Evolutionary conservation across 2,888 invertebrate genomes (phyloP), one percentile per base, ranked within the genome.

Genomic region (Hirudinaria manillensis): DNA sequence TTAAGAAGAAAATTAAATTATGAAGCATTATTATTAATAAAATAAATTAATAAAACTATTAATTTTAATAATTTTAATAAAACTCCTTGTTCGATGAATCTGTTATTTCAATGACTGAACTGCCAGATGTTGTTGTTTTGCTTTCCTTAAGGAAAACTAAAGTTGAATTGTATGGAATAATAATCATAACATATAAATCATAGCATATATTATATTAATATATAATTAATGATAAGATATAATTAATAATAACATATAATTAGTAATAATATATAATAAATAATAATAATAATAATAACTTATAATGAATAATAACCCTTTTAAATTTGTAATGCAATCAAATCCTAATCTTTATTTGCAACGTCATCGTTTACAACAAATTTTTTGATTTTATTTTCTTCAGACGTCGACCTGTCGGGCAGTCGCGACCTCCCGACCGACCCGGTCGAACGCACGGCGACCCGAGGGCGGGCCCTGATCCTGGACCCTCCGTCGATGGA

Each of bases 261-360:
- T n/a, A 16, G 21, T 53, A 53, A 53, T 53, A 53, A 53, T 53
- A 16, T 53, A 16, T 53, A 53, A 53, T 53, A 53, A 53, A n/a
- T 53, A 53, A 53, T 53, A 53, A 53, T 53, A 53, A 53, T 53
- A 53, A 53, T 53, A 53, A 53, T 53, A 53, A 53, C 21, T 53
- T 53, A 16, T 53, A 53, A 16, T 13, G 53, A 16, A 21, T 53
- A 21, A 53, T 16, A 53, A 16, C 13, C 13, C 21, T 53, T 53
- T 53, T 53, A 16, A 16, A 16, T 21, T 53, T 53, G 53, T 53
- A 16, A 53, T 53, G 53, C 13, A 53, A 53, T 53, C 13, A 53
- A 16, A 53, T 16, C 53, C 13, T 16, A 16, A 53, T 16, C 29
- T 61, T 10, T 61, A 27, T n/a, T 61, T 29, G 10, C 61, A 2